Evolutionary conservation across 2,888 invertebrate genomes (phyloP).

Genomic region (Andrena praecox): DNA sequence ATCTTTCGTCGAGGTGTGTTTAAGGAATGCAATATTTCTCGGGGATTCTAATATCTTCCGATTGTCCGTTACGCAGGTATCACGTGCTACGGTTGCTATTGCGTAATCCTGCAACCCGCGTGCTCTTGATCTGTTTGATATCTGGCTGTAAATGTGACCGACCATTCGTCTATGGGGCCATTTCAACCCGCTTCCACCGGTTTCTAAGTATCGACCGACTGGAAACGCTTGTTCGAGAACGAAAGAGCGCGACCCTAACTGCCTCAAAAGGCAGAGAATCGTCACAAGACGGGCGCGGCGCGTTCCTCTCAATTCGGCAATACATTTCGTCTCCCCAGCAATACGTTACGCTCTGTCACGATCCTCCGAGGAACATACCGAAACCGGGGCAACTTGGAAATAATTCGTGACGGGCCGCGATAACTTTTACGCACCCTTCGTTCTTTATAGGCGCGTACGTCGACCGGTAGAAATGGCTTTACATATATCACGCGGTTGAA

Average conservation of each 20-base stretch:
- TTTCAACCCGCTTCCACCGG: no score
- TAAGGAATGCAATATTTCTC: not conserved
- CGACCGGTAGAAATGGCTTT: conserved; percentile 55
- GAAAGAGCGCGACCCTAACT: not conserved
- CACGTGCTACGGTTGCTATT: not conserved
- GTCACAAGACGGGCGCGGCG: not conserved
- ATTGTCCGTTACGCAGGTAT: not conserved
- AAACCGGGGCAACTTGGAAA: conserved; percentile 38
- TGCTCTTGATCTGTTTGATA: no score
- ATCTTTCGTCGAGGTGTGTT: not conserved
- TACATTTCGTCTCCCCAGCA: conserved; percentile 34
- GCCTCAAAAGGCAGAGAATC: not conserved
- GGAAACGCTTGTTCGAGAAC: not conserved
- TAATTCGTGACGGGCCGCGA: conserved; percentile 37
- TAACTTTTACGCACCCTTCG: conserved; percentile 58
- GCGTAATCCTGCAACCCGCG: not conserved
- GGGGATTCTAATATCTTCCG: not conserved
- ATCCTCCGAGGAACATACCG: conserved; percentile 1
- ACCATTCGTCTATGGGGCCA: no score
- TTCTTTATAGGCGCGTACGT: conserved; percentile 44
- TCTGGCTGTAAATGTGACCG: no score
- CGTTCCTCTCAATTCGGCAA: conserved; percentile 10
- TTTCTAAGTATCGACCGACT: no score
- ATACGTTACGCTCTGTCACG: conserved; percentile 47
- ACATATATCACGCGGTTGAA: conserved; percentile 65